Conservation (phyloP, 1,140 invertebrate species). For the Notospermus geniculatus region DNA sequence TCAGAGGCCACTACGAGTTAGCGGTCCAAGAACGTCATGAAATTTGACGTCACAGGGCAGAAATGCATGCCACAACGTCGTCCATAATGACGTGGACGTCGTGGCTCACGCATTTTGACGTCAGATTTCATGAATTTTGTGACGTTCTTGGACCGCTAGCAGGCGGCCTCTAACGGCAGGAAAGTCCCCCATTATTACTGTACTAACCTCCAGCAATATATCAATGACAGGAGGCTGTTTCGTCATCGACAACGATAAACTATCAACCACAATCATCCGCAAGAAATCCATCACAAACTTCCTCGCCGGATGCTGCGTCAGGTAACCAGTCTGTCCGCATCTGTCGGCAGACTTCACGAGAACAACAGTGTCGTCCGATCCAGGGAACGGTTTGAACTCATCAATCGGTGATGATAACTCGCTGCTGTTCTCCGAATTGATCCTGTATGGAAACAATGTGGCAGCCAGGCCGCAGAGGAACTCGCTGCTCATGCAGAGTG, state of each 20-base stretch:
- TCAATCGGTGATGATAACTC: constrained; percentile 75
- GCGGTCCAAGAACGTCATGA: no score
- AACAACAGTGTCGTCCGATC: constrained; percentile 36
- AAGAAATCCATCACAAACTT: constrained; percentile 95
- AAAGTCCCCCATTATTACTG: no score
- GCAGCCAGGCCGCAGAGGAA: constrained; percentile 83
- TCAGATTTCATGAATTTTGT: no score
- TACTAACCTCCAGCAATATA: constrained; percentile 77
- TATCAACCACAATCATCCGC: constrained; percentile 89
- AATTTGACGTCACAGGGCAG: no score
- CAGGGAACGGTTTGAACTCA: constrained; percentile 59
- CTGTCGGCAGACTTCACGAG: constrained; percentile 34
- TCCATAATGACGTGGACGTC: no score
- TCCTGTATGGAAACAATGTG: constrained; percentile 76
- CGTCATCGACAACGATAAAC: constrained; percentile 70
- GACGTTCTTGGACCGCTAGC: no score
- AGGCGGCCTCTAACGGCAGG: no score
- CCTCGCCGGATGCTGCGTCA: constrained; percentile 73
- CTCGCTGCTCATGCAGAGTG: constrained; percentile 86
- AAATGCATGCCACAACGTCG: no score
- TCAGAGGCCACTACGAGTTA: no score
- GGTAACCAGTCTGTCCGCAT: constrained; percentile 17
- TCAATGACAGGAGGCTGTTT: constrained; percentile 58
- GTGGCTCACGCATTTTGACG: no score
- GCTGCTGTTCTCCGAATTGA: constrained; percentile 65